phyloP scores from a whole-genome alignment of 2,113 vertebrate genomes.

The Crotalus viridis region DNA sequence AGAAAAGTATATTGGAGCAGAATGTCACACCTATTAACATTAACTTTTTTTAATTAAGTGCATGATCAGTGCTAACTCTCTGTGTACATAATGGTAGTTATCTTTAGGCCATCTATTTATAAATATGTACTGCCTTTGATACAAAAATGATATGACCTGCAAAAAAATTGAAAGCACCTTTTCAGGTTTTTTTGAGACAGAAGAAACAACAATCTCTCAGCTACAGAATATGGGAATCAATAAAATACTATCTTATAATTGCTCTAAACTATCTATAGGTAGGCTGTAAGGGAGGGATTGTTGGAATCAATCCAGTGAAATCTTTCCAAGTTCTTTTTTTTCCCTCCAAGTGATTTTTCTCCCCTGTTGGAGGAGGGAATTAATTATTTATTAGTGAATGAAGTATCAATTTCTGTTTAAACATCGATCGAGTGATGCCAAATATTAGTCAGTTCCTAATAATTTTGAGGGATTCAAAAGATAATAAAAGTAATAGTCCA shows the following conservation, averaged over 20 bases:
- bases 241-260: constrained; percentile 29
- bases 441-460: constrained; percentile 86
- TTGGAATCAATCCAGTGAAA: constrained; percentile 52
- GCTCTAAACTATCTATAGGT: constrained; percentile 27
- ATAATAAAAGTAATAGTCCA: constrained; percentile 88
- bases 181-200: background rate
- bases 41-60: fast-evolving
- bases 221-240: constrained; percentile 1
- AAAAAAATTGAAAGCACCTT: background rate
- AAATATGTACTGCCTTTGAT: constrained; percentile 12
- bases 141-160: constrained; percentile 35
- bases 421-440: constrained; percentile 81
- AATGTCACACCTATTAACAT: background rate
- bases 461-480: constrained; percentile 87
- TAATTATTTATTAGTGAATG: constrained; percentile 74
- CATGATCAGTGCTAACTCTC: fast-evolving
- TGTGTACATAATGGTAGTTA: background rate
- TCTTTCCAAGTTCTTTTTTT: constrained; percentile 4
- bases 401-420: constrained; percentile 83
- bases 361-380: background rate
- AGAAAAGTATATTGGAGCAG: background rate
- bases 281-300: constrained; percentile 43
- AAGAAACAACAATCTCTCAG: background rate
- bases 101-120: background rate
- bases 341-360: background rate